Conservation (phyloP, 2,797 vertebrate species). For the Rhinella marina region DNA sequence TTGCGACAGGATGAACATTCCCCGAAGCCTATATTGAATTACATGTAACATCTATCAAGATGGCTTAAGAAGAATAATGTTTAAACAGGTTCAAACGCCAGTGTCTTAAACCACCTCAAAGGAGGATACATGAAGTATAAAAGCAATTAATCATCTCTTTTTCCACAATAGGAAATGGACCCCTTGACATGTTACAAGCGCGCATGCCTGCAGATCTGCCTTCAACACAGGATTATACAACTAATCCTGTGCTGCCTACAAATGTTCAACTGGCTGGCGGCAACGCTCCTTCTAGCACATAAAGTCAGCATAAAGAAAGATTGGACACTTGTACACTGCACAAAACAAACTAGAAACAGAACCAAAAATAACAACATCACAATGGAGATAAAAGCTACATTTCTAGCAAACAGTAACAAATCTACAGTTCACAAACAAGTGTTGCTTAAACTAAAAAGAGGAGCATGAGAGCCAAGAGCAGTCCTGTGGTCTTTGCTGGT, state of each 20-base stretch:
- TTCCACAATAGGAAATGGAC: constrained; percentile 53
- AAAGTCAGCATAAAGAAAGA: constrained; percentile 40
- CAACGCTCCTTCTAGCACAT: constrained; percentile 65
- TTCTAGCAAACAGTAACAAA: not conserved
- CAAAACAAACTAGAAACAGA: not conserved
- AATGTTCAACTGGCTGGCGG: constrained; percentile 58
- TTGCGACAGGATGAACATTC: constrained; percentile 73
- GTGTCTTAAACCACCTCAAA: constrained; percentile 73
- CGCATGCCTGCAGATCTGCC: constrained; percentile 34
- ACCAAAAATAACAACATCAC: not conserved
- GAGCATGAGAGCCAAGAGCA: not conserved
- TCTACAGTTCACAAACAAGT: not conserved
- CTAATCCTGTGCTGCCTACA: constrained; percentile 64
- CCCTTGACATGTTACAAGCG: constrained; percentile 55
- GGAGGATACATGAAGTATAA: constrained; percentile 65
- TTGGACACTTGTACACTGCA: not conserved
- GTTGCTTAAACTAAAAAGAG: not conserved
- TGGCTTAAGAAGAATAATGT: constrained; percentile 74
- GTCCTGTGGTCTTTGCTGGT: too few relatives aligned
- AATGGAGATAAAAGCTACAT: not conserved
- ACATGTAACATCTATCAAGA: constrained; percentile 71
- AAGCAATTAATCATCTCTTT: constrained; percentile 62
- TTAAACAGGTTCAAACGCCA: constrained; percentile 74
- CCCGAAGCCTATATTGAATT: constrained; percentile 72
- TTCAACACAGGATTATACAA: constrained; percentile 59